Evolutionary conservation across 2,113 vertebrate genomes (phyloP).

Genomic region (Podilymbus podiceps): DNA sequence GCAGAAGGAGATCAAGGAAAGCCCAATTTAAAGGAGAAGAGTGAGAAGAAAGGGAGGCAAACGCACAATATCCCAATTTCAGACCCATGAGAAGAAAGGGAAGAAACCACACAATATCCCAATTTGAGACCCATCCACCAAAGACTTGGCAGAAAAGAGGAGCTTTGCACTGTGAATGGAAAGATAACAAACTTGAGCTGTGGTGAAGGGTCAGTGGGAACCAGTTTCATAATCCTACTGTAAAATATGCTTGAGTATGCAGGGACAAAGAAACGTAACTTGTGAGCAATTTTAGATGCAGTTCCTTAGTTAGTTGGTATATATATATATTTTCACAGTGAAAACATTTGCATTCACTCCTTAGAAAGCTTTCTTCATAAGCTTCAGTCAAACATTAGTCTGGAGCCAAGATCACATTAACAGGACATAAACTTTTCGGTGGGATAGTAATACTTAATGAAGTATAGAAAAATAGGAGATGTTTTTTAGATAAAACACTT

Average conservation of each 20-base stretch:
- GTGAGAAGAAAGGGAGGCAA: not conserved
- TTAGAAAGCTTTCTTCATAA: not conserved
- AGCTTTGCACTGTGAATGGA: not conserved
- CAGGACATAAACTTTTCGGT: not conserved
- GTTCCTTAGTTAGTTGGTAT: not conserved
- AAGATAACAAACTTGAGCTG: conserved; percentile 67
- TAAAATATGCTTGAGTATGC: not conserved
- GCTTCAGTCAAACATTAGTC: not conserved
- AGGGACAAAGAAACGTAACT: not conserved
- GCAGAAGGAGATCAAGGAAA: not conserved
- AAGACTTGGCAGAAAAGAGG: conserved; percentile 25
- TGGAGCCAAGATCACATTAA: not conserved
- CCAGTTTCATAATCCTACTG: not conserved
- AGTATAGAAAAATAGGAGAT: not conserved
- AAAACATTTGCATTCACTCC: not conserved
- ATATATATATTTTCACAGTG: not conserved
- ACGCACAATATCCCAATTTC: not conserved
- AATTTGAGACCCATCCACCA: conserved; percentile 50
- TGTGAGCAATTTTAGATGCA: not conserved
- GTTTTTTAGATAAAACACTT: not conserved
- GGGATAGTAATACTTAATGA: not conserved
- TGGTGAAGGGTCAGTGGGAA: conserved; percentile 52
- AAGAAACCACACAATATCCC: not conserved
- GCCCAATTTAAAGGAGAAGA: conserved; percentile 4
- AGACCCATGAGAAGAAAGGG: not conserved